A percentile compares a stretch with the other conserved stretches of the same genome.
Evolutionary conservation across 2,888 invertebrate species (phyloP).

Genomic region (Elaeidobius kamerunicus): DNA sequence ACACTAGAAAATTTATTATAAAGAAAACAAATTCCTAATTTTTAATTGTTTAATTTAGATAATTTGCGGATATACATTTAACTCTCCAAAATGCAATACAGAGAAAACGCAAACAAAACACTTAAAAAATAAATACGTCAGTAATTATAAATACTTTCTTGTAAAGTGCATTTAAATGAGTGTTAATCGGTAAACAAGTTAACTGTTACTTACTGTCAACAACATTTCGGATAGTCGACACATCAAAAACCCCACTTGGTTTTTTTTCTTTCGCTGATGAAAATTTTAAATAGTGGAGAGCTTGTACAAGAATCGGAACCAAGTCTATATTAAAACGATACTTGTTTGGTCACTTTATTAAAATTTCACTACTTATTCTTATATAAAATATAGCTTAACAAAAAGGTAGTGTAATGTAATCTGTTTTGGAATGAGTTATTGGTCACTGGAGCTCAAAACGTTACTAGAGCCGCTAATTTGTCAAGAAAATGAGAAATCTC

Average conservation of each 20-base stretch:
- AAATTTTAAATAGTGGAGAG: no score
- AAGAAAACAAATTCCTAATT: not conserved
- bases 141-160: constrained; percentile 20
- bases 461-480: no score
- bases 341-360: no score
- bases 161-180: constrained; percentile 14
- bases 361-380: no score
- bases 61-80: not conserved
- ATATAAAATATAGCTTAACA: no score
- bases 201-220: constrained; percentile 17
- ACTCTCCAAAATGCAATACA: not conserved
- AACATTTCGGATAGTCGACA: not conserved
- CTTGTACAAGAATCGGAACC: no score
- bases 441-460: no score
- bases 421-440: no score
- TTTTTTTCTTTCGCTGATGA: not conserved
- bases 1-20: not conserved
- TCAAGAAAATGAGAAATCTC: no score
- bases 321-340: no score
- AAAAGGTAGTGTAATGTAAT: no score
- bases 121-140: constrained; percentile 16
- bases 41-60: not conserved
- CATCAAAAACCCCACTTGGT: not conserved
- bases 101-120: constrained; percentile 12
- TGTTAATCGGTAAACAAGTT: constrained; percentile 17